Conservation (phyloP, 92 coral and sea anemone species). For the Bergia sp. region DNA sequence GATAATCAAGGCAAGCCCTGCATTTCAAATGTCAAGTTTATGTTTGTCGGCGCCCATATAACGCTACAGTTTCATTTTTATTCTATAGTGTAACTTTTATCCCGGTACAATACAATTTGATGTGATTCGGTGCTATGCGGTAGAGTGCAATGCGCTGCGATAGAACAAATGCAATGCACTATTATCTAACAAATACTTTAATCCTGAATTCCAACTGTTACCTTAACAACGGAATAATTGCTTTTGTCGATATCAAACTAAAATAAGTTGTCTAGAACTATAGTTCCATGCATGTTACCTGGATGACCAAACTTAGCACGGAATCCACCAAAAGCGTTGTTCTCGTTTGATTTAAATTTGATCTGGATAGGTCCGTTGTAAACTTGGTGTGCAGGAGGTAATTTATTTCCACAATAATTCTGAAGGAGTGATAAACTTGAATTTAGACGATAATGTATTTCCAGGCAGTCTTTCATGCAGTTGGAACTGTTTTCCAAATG, state of each 20-base stretch:
- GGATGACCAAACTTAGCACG: slow-evolving; percentile 8
- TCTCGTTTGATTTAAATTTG: background rate
- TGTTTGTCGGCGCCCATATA: too few relatives aligned
- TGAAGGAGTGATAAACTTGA: background rate
- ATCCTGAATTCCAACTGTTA: too few relatives aligned
- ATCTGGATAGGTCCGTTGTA: background rate
- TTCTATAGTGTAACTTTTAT: background rate
- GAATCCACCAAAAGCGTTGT: slow-evolving; percentile 2
- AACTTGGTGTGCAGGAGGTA: background rate
- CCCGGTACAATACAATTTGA: too few relatives aligned
- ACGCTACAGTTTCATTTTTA: background rate
- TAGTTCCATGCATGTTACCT: background rate
- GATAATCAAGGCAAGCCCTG: too few relatives aligned
- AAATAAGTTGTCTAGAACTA: background rate
- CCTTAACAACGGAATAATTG: too few relatives aligned
- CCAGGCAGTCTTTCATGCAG: background rate
- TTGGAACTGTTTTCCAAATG: background rate
- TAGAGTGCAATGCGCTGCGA: too few relatives aligned
- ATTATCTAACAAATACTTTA: too few relatives aligned
- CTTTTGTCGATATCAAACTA: background rate
- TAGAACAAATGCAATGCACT: too few relatives aligned
- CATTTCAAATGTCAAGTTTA: too few relatives aligned
- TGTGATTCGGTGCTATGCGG: too few relatives aligned
- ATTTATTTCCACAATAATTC: background rate
- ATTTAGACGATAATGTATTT: background rate